Base-by-base conservation (phyloP, 2,113 vertebrate species). In the Urocolius indicus region DNA sequence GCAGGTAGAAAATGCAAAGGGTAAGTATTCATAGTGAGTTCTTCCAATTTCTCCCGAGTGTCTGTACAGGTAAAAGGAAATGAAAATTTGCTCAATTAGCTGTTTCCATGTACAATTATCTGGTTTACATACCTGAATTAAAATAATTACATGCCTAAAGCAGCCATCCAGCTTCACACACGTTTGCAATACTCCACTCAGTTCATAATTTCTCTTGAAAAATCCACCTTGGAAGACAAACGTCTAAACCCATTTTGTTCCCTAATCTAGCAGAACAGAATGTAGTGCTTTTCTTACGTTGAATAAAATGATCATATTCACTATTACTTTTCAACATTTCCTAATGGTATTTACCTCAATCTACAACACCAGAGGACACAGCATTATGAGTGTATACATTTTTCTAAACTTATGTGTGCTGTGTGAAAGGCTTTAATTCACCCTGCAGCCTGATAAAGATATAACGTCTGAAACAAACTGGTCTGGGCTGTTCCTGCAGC, bases 41-140 rank as follows among this genome's bases (percentile, higher is more conserved):
- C 54, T 86, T 34, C 36, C 8, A 4, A 23, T 34, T 84, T 71
- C 54, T 74, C 78, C 72, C 0, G 23, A 89, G 55, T 74, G 75
- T 43, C 58, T 69, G 46, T 23, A 11, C 67, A 63, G 87, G 88
- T 94, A 96, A 90, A 86, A 74, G 68, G 79, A 88, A 91, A 95
- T 81, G n/a, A 83, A 95, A 89, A 84, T 93, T 24, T 93, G 57
- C 58, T 69, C 90, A 84, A 84, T 95, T 96, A 93, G 76, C 61
- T 95, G 61, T 45, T 96, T 97, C 95, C 93, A 68, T 27, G 76
- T 81, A 41, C 86, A 94, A 94, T 93, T 92, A 92, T 9, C 85
- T 72, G 55, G 21, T 92, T 94, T 85, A 71, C 93, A 77, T 63
- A 65, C 62, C 43, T 26, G 6, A 95, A 87, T 94, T 85, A 81